Percentiles rank a stretch among this genome's conserved stretches.
Conservation (phyloP, 2,888 invertebrate species). For the Didymodactylos carnosus region DNA sequence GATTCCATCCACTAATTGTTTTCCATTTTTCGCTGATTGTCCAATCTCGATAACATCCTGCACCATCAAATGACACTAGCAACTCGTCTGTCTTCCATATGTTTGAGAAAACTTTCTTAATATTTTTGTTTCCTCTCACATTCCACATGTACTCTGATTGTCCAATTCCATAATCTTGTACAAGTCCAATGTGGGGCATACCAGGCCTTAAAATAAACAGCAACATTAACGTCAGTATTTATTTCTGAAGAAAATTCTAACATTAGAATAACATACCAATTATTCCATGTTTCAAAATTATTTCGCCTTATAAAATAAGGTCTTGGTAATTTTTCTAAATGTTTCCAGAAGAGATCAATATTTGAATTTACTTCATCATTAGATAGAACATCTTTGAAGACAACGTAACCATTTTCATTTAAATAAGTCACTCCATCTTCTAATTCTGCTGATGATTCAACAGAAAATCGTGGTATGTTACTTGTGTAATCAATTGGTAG, state of each 20-base stretch:
- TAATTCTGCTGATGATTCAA: neutral
- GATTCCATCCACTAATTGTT: neutral
- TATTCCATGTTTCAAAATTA: neutral
- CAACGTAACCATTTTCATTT: neutral
- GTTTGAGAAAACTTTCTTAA: neutral
- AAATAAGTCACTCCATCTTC: neutral
- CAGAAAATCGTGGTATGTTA: neutral
- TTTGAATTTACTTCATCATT: neutral
- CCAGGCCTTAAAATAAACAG: no score
- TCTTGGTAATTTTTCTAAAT: neutral
- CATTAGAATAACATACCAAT: neutral
- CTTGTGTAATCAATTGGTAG: no score
- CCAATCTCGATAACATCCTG: neutral
- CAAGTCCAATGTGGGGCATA: neutral
- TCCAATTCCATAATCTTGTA: neutral
- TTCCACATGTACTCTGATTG: neutral
- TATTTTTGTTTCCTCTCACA: neutral
- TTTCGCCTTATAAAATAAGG: neutral
- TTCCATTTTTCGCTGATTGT: neutral
- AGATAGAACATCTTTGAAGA: neutral
- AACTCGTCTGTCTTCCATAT: neutral
- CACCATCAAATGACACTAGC: neutral
- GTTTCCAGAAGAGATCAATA: neutral
- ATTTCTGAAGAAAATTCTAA: no score
- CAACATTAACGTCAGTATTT: no score